Percentiles rank a stretch among this genome's conserved stretches.
These are phyloP conservation scores for Lordiphosa stackelbergi DNA, from an alignment of 1,140 invertebrate species.

Conservation along the genomic window DNA sequence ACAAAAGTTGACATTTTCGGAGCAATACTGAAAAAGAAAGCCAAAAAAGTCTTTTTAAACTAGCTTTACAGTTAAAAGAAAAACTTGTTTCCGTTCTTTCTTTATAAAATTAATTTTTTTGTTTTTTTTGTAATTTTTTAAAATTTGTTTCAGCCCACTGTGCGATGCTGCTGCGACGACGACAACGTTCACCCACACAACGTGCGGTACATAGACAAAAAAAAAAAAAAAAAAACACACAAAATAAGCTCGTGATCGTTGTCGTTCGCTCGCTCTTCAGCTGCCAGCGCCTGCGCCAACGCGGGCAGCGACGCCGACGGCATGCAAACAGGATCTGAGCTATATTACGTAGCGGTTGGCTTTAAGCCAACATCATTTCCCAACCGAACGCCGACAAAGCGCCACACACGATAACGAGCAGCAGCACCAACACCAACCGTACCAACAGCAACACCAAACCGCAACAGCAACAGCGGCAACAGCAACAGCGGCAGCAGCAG, in stretches of 20 bases:
- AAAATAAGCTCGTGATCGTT: conserved; percentile 34
- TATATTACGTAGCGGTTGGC: conserved; percentile 72
- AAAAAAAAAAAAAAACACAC: conserved; percentile 18
- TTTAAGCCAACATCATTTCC: conserved; percentile 75
- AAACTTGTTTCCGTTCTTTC: too few relatives aligned
- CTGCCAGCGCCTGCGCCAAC: conserved; percentile 18
- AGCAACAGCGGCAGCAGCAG: conserved; percentile 12
- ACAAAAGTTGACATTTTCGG: too few relatives aligned
- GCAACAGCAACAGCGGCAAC: conserved; percentile 9
- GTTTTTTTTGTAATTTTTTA: too few relatives aligned
- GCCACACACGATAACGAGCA: conserved; percentile 55
- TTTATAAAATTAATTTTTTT: too few relatives aligned
- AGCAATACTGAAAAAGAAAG: too few relatives aligned
- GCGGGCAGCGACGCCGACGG: conserved; percentile 41
- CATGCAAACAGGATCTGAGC: conserved; percentile 76
- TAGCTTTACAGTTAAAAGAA: too few relatives aligned
- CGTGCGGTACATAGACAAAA: conserved; percentile 11
- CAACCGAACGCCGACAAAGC: conserved; percentile 49
- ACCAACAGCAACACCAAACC: conserved; percentile 12
- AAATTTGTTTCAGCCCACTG: conserved; percentile 15
- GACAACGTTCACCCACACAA: conserved; percentile 24
- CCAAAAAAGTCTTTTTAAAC: too few relatives aligned
- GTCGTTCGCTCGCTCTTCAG: conserved; percentile 18
- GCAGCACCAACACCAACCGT: conserved; percentile 5
- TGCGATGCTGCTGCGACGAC: conserved; percentile 21